Conservation (phyloP, 2,797 vertebrate species). For the Oryzias sinensis region DNA sequence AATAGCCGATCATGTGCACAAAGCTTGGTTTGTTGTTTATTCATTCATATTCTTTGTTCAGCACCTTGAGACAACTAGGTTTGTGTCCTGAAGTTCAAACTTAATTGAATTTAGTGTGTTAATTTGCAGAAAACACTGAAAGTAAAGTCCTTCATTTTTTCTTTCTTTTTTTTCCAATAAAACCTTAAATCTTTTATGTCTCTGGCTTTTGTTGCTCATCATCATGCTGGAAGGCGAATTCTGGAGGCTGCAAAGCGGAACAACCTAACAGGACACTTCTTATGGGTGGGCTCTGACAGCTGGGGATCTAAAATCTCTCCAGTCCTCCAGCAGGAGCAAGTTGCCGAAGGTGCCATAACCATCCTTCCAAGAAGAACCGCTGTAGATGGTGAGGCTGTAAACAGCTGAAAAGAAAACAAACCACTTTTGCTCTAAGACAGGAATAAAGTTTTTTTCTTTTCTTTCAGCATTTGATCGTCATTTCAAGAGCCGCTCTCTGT, state of each 20-base stretch:
- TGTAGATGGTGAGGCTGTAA: constrained; percentile 83
- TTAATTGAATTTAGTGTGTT: no score
- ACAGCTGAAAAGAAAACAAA: background rate
- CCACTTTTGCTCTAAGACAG: background rate
- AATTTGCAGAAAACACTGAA: no score
- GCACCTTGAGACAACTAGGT: no score
- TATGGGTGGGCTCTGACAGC: constrained; percentile 85
- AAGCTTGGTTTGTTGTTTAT: no score
- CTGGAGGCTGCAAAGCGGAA: constrained; percentile 89
- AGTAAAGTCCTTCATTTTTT: no score
- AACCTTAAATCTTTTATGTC: no score
- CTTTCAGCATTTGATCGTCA: constrained; percentile 90
- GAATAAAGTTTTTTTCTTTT: background rate
- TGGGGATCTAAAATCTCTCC: constrained; percentile 87
- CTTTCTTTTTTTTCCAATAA: no score
- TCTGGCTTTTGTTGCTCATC: no score
- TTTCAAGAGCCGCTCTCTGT: constrained; percentile 94
- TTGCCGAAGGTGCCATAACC: constrained; percentile 93
- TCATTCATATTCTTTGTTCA: no score
- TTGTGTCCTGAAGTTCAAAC: no score
- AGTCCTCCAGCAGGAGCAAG: constrained; percentile 89
- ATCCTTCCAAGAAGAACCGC: constrained; percentile 95
- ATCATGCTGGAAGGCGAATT: constrained; percentile 77
- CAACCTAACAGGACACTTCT: constrained; percentile 94
- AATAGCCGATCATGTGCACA: no score